Evolutionary conservation across 2,113 vertebrate species (phyloP).

Genomic region (Mastomys natalensis): DNA sequence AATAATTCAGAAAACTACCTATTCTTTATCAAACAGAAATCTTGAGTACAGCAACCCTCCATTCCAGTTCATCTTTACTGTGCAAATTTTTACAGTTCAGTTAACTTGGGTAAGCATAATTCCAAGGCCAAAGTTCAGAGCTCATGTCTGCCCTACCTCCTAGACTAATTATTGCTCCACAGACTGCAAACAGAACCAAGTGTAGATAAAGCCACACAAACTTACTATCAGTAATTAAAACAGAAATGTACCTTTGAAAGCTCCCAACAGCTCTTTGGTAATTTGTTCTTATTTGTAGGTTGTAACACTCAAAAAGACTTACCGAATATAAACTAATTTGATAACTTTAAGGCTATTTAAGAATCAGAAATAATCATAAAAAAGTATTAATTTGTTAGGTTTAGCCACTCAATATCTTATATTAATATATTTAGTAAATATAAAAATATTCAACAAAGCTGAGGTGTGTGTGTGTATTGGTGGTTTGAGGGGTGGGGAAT

Average conservation of each 20-base stretch:
- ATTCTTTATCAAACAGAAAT: constrained; percentile 54
- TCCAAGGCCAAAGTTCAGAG: constrained; percentile 46
- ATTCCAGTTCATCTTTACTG: constrained; percentile 39
- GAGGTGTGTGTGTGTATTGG: too few species aligned
- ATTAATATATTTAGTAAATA: not conserved
- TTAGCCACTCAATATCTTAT: not conserved
- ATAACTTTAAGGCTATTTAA: not conserved
- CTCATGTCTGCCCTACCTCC: not conserved
- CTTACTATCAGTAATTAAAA: constrained; percentile 42
- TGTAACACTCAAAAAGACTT: not conserved
- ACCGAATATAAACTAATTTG: not conserved
- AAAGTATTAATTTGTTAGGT: constrained; percentile 55
- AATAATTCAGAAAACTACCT: not conserved
- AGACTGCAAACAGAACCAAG: constrained; percentile 59
- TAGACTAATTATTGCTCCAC: not conserved
- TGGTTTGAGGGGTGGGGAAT: not conserved
- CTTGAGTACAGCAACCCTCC: not conserved
- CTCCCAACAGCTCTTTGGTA: not conserved
- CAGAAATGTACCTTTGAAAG: constrained; percentile 35
- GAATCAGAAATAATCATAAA: constrained; percentile 41
- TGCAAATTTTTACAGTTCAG: constrained; percentile 21
- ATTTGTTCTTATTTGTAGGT: constrained; percentile 22
- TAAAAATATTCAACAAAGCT: not conserved
- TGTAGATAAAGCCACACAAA: constrained; percentile 19
- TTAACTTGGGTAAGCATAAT: constrained; percentile 29